phyloP scores from a whole-genome alignment of 2,113 vertebrate species.

The Aspiorhynchus laticeps region DNA sequence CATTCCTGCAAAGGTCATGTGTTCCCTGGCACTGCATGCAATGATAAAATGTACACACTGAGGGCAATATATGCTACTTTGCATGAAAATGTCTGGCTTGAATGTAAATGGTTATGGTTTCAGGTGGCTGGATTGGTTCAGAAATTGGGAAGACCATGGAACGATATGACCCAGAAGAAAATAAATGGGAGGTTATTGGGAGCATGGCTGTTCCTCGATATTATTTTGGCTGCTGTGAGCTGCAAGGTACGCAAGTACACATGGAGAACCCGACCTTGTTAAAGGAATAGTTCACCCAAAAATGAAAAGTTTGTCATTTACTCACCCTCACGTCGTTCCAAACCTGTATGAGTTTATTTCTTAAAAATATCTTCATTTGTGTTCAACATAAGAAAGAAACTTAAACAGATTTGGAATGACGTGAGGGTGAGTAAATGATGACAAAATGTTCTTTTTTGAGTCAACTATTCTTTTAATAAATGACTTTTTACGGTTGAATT shows the following conservation, averaged over 20 bases:
- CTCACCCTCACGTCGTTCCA: too few species aligned
- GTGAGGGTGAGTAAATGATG: too few species aligned
- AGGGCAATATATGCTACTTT: not conserved
- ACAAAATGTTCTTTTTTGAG: too few species aligned
- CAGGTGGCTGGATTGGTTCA: conserved; percentile 94
- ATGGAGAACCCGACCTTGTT: too few species aligned
- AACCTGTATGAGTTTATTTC: too few species aligned
- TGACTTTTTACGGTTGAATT: not conserved
- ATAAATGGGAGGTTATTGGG: conserved; percentile 93
- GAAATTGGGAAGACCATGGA: conserved; percentile 98
- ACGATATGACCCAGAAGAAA: conserved; percentile 93
- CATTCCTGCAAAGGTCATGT: not conserved
- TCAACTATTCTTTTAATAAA: not conserved
- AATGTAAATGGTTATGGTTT: conserved; percentile 41
- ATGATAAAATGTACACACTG: not conserved
- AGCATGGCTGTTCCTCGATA: conserved; percentile 91
- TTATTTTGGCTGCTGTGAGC: conserved; percentile 95
- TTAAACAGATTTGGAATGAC: too few species aligned
- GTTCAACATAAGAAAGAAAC: too few species aligned
- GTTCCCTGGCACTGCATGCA: not conserved
- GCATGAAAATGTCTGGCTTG: not conserved
- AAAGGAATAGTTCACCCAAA: not conserved
- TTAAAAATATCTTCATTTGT: too few species aligned
- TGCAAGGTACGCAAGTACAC: conserved; percentile 82
- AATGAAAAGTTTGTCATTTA: too few species aligned